Percentiles rank a stretch among this genome's conserved stretches.
Evolutionary conservation across 2,888 invertebrate genomes (phyloP).

Genomic region (Spatulosminthurus flaviceps): DNA sequence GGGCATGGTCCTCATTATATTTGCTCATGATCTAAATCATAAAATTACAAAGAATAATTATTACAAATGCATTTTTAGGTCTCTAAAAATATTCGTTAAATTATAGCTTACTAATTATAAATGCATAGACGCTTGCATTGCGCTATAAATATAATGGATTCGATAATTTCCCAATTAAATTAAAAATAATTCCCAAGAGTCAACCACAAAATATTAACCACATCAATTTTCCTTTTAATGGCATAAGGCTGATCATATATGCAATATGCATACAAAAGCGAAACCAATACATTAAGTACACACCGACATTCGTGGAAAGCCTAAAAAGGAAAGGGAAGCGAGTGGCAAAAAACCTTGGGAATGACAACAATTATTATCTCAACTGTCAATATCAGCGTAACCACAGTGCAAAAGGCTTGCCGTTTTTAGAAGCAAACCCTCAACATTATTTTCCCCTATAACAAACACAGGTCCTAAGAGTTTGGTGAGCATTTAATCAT

Average conservation of each 20-base stretch:
- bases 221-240: too few relatives aligned
- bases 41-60: slow-evolving; percentile 54
- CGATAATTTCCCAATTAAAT: too few relatives aligned
- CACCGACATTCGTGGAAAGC: background rate
- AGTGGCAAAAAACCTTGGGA: background rate
- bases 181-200: too few relatives aligned
- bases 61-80: background rate
- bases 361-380: background rate
- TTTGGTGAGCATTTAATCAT: too few relatives aligned
- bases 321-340: background rate
- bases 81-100: too few relatives aligned
- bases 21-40: slow-evolving; percentile 92
- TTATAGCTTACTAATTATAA: too few relatives aligned
- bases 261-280: background rate
- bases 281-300: background rate
- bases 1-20: slow-evolving; percentile 93
- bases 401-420: too few relatives aligned
- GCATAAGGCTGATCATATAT: too few relatives aligned
- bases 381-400: background rate
- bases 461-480: too few relatives aligned
- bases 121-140: too few relatives aligned
- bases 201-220: too few relatives aligned
- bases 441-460: background rate
- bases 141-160: too few relatives aligned
- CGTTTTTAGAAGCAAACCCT: background rate